Evolutionary conservation across 1,140 invertebrate species (phyloP).

Genomic region (Potamilus streckersoni): DNA sequence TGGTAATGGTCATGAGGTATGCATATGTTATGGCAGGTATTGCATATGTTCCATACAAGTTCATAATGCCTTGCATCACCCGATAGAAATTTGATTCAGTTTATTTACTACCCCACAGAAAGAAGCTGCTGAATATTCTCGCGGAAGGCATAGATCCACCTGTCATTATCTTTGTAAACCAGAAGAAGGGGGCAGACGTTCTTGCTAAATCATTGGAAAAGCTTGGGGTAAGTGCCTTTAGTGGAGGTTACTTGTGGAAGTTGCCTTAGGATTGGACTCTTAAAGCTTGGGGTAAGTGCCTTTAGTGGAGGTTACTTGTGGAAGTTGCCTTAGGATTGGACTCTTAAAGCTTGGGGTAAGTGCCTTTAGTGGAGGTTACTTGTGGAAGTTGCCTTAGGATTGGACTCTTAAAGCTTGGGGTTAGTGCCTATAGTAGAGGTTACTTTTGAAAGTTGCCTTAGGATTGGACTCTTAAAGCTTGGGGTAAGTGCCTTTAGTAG

Average conservation of each 20-base stretch:
- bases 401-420: constrained; percentile 47
- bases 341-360: constrained; percentile 69
- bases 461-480: too few relatives aligned
- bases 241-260: too few relatives aligned
- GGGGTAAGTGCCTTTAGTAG: constrained; percentile 69
- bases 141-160: constrained; percentile 89
- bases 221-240: constrained; percentile 78
- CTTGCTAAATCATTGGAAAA: constrained; percentile 97
- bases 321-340: too few relatives aligned
- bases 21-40: too few relatives aligned
- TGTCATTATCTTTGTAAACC: constrained; percentile 99
- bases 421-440: constrained; percentile 64
- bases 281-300: constrained; percentile 70
- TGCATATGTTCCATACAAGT: too few relatives aligned
- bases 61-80: too few relatives aligned
- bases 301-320: background rate
- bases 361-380: constrained; percentile 27
- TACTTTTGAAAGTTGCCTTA: too few relatives aligned
- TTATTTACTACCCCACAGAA: constrained; percentile 54
- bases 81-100: too few relatives aligned
- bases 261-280: too few relatives aligned
- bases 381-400: too few relatives aligned
- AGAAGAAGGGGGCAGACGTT: constrained; percentile 99
- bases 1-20: too few relatives aligned
- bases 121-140: constrained; percentile 73